Evolutionary conservation across 2,797 vertebrate species (phyloP).

Genomic region (Sebastes taczanowskii): DNA sequence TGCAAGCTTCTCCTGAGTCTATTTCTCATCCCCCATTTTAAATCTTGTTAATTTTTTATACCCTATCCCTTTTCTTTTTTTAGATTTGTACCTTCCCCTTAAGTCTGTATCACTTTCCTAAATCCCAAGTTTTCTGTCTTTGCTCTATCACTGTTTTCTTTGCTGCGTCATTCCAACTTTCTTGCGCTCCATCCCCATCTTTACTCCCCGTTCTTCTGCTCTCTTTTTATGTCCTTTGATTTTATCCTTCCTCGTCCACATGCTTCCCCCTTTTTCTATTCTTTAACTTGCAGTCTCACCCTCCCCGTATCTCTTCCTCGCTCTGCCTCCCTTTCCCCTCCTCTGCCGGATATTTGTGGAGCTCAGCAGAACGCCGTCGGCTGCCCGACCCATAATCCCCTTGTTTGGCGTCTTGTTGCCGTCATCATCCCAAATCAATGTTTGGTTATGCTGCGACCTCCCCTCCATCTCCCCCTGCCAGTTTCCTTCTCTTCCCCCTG

Average conservation of each 20-base stretch:
- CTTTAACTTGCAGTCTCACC: neutral
- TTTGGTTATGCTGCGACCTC: slow-evolving; percentile 68
- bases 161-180: neutral
- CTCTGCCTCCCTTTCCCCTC: slow-evolving; percentile 12
- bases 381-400: slow-evolving; percentile 59
- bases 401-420: slow-evolving; percentile 67
- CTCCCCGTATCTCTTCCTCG: neutral
- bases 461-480: neutral
- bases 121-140: neutral
- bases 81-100: neutral
- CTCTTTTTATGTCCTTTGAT: neutral
- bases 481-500: neutral
- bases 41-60: neutral
- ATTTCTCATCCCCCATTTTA: neutral
- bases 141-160: neutral
- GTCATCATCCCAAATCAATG: slow-evolving; percentile 72
- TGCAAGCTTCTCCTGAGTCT: neutral
- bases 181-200: neutral
- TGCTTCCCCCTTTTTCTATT: neutral
- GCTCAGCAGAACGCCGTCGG: slow-evolving; percentile 50
- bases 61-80: neutral
- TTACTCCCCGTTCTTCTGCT: neutral
- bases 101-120: neutral
- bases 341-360: slow-evolving; percentile 26
- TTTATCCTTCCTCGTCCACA: neutral